Base-by-base conservation (phyloP, 2,113 vertebrate species). In the Callospermophilus lateralis region DNA sequence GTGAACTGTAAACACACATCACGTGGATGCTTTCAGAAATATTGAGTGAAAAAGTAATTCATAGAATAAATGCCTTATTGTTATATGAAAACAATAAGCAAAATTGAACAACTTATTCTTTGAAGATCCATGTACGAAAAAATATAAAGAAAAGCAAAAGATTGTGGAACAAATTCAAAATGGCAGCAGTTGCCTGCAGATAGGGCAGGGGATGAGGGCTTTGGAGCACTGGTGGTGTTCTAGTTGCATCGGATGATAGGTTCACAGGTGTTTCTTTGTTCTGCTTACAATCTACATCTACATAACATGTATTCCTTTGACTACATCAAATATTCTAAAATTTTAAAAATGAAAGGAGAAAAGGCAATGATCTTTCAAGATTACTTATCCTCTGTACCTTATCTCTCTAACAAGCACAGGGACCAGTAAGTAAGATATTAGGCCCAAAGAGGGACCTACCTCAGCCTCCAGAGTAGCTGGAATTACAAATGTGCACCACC, bases 91-190 rank as follows among this genome's bases (percentile, higher is more conserved):
- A 86, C 22, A 26, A 51, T 55, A 81, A 90, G 11, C n/a, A 74
- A 84, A 95, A 81, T 39, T 30, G 45, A 76, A 32, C 61, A 74
- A 28, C 51, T 78, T 80, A 55, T 39, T 92, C 3, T 68, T 61
- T 79, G 51, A 32, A 37, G 34, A 70, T 80, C 91, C 88, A 30
- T 42, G 3, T 67, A 24, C 93, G 24, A 28, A 45, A 80, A 96
- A 92, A 96, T 89, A 92, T 12, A 94, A 94, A 84, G 79, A 93
- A 92, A 93, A 89, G 39, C 74, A 92, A 74, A 96, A 58, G 68
- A 22, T 51, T 45, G 17, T 81, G 8, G 45, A 61, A 63, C 80
- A 89, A 84, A 81, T 96, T 93, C 45, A 77, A 20, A 93, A 79
- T 8, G 55, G 55, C 17, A 28, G 26, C 70, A 13, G 28, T 91